Conservation (phyloP, 2,797 vertebrate species). For the Poeciliopsis presidionis region DNA sequence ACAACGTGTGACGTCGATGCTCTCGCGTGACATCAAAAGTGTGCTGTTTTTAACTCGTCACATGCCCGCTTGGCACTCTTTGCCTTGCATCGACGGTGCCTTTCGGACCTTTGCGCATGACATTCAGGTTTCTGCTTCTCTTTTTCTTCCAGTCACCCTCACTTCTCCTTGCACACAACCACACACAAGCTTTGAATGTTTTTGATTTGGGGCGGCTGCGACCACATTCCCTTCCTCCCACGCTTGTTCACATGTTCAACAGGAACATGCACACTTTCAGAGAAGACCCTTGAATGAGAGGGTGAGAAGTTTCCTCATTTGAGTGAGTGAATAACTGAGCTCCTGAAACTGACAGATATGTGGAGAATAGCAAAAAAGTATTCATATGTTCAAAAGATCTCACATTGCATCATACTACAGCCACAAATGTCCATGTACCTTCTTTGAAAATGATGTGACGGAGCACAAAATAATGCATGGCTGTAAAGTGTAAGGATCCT, state of each 20-base stretch:
- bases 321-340: background rate
- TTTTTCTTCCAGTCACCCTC: conserved; percentile 29
- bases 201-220: conserved; percentile 74
- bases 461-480: background rate
- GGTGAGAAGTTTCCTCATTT: conserved; percentile 19
- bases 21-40: conserved; percentile 61
- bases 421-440: background rate
- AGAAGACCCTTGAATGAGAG: conserved; percentile 32
- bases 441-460: background rate
- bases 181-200: conserved; percentile 61
- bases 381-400: background rate
- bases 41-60: conserved; percentile 45
- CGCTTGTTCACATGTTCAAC: conserved; percentile 67
- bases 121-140: background rate
- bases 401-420: background rate
- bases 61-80: conserved; percentile 14
- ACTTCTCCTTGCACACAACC: conserved; percentile 8
- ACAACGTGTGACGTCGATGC: conserved; percentile 54
- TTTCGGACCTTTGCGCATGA: background rate
- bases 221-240: conserved; percentile 76
- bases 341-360: background rate
- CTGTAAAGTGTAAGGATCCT: background rate
- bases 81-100: conserved; percentile 9
- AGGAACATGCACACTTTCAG: conserved; percentile 53
- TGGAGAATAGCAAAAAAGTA: background rate